phyloP scores from a whole-genome alignment of 2,888 invertebrate genomes.

The Lasioglossum figueresi region DNA sequence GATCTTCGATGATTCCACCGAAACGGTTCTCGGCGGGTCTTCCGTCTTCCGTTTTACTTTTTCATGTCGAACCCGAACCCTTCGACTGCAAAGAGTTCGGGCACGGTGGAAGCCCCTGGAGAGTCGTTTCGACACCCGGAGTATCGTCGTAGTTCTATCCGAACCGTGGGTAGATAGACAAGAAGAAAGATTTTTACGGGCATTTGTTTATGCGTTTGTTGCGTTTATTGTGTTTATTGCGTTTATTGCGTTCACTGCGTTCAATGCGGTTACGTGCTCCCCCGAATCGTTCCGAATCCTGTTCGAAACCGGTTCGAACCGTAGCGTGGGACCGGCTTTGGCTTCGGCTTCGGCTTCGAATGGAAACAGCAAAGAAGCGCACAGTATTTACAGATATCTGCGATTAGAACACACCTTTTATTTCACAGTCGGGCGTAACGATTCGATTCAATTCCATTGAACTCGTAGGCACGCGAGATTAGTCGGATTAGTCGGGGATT shows the following conservation, averaged over 20 bases:
- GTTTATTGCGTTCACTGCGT: neutral
- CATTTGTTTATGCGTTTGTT: conserved; percentile 4
- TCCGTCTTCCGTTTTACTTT: neutral
- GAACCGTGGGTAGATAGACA: neutral
- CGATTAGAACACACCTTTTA: neutral
- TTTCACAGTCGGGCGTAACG: neutral
- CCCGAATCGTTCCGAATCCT: neutral
- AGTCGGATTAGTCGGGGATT: conserved; percentile 6
- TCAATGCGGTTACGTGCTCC: neutral
- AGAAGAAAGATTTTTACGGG: neutral
- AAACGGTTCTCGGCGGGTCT: conserved; percentile 22
- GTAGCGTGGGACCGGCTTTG: conserved; percentile 15
- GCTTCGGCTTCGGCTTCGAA: conserved; percentile 25
- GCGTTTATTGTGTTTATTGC: conserved; percentile 1
- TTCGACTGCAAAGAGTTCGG: neutral
- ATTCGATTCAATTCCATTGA: conserved; percentile 11
- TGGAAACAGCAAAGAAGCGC: conserved; percentile 39
- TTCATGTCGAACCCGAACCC: neutral
- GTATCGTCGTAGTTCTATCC: neutral
- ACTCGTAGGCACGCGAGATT: conserved; percentile 3
- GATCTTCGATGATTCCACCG: conserved; percentile 27
- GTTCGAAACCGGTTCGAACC: neutral
- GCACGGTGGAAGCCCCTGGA: neutral
- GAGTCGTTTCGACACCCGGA: neutral
- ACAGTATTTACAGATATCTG: conserved; percentile 49